Evolutionary conservation across 2,888 invertebrate species (phyloP), one percentile per base, ranked within the genome.

Genomic region (Exephanes ischioxanthus): DNA sequence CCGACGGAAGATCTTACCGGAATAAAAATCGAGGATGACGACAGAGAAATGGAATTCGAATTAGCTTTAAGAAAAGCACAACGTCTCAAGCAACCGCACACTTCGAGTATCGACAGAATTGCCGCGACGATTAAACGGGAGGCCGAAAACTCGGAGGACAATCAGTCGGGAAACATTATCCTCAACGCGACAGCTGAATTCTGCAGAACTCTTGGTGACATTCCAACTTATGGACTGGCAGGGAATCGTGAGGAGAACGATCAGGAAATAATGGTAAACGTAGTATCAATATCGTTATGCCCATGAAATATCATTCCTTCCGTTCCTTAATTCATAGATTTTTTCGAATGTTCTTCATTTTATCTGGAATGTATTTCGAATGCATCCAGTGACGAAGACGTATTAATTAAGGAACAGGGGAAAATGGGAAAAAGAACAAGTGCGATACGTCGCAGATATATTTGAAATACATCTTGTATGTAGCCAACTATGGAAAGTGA

Each of bases 131-230:
- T 96, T 95, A 94, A 96, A 95, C 91, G 95, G 94, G 93, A 93
- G 80, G 80, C 77, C 1, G 87, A 89, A 11, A 87, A 72, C 71
- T 67, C 88, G 1, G 90, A 91, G 3, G 91, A 92, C 53, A 90
- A 85, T 89, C 88, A 89, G 30, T 80, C 88, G 73, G 95, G 95
- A 3, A 95, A 96, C 89, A 99, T 99, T 91, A 96, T 97, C 81
- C 94, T 99, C 79, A 98, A 99, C 95, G 97, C 98, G 0, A 99
- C 99, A 0, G 99, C 99, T 0, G 99, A 99, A 95, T 99, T 99
- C 95, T 99, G 99, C 93, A 96, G 99, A 90, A 98, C 98, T 67
- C 95, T 99, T 7, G 98, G 99, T 0, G 99, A 99, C 93, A 98
- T 99, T 91, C 99, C 99, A 80, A 98, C 98, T 0, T 98, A 98